Conservation (phyloP, 2,113 vertebrate species). For the Cricetomys ansorgei region DNA sequence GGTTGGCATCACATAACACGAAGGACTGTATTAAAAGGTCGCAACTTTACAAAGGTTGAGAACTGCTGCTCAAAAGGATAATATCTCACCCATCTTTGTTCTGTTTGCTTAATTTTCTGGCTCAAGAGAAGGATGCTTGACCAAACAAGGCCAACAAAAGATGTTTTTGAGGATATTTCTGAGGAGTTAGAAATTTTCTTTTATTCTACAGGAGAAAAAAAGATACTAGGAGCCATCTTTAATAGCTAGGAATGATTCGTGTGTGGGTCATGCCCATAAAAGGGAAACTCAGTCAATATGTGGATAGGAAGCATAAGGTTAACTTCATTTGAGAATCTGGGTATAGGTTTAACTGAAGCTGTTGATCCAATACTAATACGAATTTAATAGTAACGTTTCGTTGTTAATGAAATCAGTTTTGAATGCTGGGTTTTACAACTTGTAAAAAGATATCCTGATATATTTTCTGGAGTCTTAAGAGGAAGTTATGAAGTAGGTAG, state of each 20-base stretch:
- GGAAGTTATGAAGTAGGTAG: not conserved
- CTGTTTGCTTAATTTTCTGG: not conserved
- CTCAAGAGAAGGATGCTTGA: not conserved
- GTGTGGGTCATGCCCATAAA: not conserved
- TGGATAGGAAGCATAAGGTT: not conserved
- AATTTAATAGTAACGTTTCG: not conserved
- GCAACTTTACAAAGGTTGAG: too few species aligned
- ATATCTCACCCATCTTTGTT: not conserved
- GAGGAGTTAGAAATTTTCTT: not conserved
- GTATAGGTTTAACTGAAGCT: not conserved
- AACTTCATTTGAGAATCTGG: not conserved
- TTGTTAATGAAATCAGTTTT: not conserved
- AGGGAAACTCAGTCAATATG: not conserved
- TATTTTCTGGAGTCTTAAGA: constrained; percentile 22
- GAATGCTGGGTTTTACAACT: not conserved
- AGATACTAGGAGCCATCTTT: not conserved
- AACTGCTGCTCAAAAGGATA: not conserved
- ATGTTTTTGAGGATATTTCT: not conserved
- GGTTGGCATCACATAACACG: too few species aligned
- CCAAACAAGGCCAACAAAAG: not conserved
- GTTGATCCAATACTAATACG: not conserved
- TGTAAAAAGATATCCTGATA: not conserved
- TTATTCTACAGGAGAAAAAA: not conserved
- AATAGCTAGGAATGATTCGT: not conserved
- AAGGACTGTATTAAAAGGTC: too few species aligned